A percentile compares a stretch with the other conserved stretches of the same genome.
phyloP scores from a whole-genome alignment of 1,140 invertebrate genomes.

The Octopus bimaculoides region DNA sequence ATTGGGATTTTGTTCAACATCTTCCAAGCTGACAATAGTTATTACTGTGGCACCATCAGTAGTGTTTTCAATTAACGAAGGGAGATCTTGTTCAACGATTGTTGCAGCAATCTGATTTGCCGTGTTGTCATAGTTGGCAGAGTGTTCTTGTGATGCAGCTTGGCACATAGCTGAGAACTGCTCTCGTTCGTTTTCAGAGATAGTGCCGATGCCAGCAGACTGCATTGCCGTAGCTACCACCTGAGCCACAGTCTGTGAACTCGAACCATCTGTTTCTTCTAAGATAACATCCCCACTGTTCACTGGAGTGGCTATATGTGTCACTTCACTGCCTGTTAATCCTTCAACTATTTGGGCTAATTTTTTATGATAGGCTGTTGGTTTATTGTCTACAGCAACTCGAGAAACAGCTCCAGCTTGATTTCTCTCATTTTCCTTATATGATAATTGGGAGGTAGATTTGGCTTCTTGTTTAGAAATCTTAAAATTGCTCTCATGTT shows the following conservation, averaged over 20 bases:
- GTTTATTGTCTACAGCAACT: background rate
- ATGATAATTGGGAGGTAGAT: background rate
- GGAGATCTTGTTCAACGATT: background rate
- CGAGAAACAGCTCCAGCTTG: background rate
- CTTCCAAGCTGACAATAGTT: conserved; percentile 5
- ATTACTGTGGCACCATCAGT: background rate
- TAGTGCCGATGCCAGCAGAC: background rate
- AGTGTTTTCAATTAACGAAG: background rate
- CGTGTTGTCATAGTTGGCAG: background rate
- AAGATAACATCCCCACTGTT: background rate
- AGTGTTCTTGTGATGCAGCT: background rate
- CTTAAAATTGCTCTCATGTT: background rate
- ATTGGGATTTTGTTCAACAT: background rate
- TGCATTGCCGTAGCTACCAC: conserved; percentile 5
- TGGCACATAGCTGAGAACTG: background rate
- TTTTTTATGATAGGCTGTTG: conserved; percentile 3
- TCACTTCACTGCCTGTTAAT: background rate
- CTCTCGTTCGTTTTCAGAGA: background rate
- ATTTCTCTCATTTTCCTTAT: background rate
- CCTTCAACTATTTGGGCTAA: background rate
- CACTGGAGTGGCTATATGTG: background rate
- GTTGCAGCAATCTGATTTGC: background rate
- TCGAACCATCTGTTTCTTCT: background rate
- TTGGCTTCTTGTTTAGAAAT: background rate
- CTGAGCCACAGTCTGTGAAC: conserved; percentile 5